Evolutionary conservation across 1,140 invertebrate species (phyloP).

Genomic region (Octopus bimaculoides): DNA sequence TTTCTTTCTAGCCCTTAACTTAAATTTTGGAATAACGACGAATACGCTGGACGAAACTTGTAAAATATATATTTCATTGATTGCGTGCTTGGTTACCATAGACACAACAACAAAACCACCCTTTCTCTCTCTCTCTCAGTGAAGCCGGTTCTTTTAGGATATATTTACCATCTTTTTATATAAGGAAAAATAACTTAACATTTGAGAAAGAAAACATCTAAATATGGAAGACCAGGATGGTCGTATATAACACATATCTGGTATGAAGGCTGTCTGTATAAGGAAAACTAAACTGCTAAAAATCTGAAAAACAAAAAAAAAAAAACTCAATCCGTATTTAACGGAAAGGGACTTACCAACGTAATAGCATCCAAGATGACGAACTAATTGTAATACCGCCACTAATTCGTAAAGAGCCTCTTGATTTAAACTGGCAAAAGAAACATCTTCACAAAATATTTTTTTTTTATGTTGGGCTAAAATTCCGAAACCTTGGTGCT

Average conservation of each 20-base stretch:
- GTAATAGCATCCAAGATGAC: neutral
- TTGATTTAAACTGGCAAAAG: neutral
- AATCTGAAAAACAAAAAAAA: neutral
- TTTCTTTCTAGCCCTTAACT: slow-evolving; percentile 1
- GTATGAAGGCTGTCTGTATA: slow-evolving; percentile 14
- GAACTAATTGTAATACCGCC: neutral
- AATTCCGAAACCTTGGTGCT: no score
- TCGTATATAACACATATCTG: neutral
- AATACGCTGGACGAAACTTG: slow-evolving; percentile 6
- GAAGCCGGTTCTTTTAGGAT: neutral
- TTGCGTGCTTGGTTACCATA: slow-evolving; percentile 15
- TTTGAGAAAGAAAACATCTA: neutral
- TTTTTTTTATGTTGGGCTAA: no score
- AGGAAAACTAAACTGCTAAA: neutral
- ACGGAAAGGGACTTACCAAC: neutral
- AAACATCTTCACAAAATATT: neutral
- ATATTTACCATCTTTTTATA: neutral
- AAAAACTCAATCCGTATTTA: neutral
- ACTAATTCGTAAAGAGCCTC: neutral
- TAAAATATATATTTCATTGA: neutral
- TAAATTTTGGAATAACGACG: neutral
- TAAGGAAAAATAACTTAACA: neutral
- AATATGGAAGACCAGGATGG: neutral
- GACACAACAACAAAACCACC: neutral
- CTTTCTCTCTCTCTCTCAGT: slow-evolving; percentile 6